phyloP scores from a whole-genome alignment of 2,797 vertebrate species.

The Crotalus adamanteus region DNA sequence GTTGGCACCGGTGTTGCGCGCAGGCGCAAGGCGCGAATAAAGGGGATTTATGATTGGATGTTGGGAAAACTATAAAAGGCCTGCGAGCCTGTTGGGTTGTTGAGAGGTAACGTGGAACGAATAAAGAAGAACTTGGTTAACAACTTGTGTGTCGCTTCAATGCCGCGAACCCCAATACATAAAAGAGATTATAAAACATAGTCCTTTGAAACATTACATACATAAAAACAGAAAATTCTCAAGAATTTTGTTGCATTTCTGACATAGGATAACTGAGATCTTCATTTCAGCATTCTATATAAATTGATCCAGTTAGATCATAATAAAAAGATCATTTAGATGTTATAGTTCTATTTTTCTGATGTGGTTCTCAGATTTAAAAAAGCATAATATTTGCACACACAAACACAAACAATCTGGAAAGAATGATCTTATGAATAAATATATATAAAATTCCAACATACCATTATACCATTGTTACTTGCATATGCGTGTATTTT shows the following conservation, averaged over 20 bases:
- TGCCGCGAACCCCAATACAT: no score
- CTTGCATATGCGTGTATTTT: background rate
- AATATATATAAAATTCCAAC: background rate
- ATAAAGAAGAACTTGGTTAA: no score
- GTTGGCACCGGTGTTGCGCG: no score
- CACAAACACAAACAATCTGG: background rate
- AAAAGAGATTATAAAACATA: background rate
- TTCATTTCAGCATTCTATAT: background rate
- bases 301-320: background rate
- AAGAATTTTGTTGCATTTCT: background rate
- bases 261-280: background rate
- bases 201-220: background rate
- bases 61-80: no score
- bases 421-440: background rate
- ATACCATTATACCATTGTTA: no score
- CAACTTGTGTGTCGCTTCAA: no score
- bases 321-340: background rate
- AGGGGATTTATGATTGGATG: no score
- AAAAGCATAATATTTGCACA: background rate
- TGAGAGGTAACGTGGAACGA: no score
- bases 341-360: background rate
- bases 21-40: no score
- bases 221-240: background rate
- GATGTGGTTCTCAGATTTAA: background rate
- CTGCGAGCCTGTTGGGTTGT: no score